A percentile compares a stretch with the other conserved stretches of the same genome.
Evolutionary conservation across 2,797 vertebrate genomes (phyloP).

Genomic region (Bradypodion pumilum): DNA sequence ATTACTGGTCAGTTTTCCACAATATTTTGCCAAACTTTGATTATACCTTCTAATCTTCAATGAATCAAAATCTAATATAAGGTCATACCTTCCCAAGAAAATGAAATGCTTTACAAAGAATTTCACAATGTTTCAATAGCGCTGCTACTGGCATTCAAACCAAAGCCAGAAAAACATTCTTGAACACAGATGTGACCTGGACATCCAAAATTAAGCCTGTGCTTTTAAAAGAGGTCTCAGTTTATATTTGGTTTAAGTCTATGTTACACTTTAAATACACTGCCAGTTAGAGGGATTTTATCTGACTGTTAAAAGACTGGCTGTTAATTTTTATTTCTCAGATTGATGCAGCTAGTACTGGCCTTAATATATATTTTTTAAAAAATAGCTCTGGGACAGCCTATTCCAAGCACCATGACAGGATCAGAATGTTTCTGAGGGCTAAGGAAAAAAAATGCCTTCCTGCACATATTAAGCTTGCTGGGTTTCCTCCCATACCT

Average conservation of each 20-base stretch:
- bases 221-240: not conserved
- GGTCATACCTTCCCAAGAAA: not conserved
- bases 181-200: not conserved
- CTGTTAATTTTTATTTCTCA: not conserved
- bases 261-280: not conserved
- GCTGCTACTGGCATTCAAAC: not conserved
- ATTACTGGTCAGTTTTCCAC: not conserved
- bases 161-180: not conserved
- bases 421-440: not conserved
- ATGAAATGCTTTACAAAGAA: no score
- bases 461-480: not conserved
- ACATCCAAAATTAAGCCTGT: not conserved
- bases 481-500: not conserved
- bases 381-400: not conserved
- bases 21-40: no score
- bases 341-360: not conserved
- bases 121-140: not conserved
- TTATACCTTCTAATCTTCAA: not conserved
- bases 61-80: not conserved
- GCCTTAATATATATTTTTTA: not conserved
- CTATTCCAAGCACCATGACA: not conserved
- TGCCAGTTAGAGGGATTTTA: not conserved
- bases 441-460: not conserved
- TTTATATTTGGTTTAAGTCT: not conserved
- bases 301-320: not conserved